Evolutionary conservation across 2,888 invertebrate species (phyloP).

Genomic region (Psylliodes chrysocephalus): DNA sequence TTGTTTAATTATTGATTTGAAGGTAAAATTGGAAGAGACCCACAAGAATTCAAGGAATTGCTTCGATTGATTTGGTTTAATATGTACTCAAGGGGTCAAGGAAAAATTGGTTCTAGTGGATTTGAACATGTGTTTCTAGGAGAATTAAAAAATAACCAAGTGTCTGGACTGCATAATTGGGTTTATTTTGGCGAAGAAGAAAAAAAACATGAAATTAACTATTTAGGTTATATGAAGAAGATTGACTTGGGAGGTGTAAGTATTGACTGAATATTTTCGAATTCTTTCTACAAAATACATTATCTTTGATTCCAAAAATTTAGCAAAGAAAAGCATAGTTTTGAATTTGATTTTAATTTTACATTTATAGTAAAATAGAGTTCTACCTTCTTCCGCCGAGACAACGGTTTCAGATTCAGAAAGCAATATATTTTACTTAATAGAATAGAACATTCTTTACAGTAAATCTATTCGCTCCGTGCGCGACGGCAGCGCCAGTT

Average conservation of each 20-base stretch:
- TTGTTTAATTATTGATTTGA: conserved; percentile 42
- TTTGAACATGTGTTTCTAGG: conserved; percentile 94
- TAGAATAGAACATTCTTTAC: too few relatives aligned
- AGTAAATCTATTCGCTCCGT: too few relatives aligned
- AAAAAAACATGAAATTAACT: conserved; percentile 74
- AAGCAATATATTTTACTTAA: too few relatives aligned
- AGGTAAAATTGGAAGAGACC: conserved; percentile 73
- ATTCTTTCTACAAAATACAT: too few relatives aligned
- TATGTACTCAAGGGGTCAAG: conserved; percentile 82
- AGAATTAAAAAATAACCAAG: conserved; percentile 81
- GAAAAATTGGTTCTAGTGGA: conserved; percentile 86
- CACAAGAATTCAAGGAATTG: conserved; percentile 77
- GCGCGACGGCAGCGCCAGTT: too few relatives aligned
- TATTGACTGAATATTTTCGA: too few relatives aligned
- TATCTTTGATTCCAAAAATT: too few relatives aligned
- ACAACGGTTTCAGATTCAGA: too few relatives aligned
- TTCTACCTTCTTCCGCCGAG: too few relatives aligned
- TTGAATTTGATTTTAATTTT: too few relatives aligned
- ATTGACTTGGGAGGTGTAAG: conserved; percentile 77
- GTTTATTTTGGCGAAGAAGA: conserved; percentile 85
- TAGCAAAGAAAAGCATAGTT: too few relatives aligned
- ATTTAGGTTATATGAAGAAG: conserved; percentile 82
- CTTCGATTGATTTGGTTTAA: conserved; percentile 82
- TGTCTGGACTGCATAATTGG: conserved; percentile 93
- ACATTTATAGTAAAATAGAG: too few relatives aligned